phyloP scores from a whole-genome alignment of 2,797 vertebrate genomes.

The Enteromius trimaculatus region DNA sequence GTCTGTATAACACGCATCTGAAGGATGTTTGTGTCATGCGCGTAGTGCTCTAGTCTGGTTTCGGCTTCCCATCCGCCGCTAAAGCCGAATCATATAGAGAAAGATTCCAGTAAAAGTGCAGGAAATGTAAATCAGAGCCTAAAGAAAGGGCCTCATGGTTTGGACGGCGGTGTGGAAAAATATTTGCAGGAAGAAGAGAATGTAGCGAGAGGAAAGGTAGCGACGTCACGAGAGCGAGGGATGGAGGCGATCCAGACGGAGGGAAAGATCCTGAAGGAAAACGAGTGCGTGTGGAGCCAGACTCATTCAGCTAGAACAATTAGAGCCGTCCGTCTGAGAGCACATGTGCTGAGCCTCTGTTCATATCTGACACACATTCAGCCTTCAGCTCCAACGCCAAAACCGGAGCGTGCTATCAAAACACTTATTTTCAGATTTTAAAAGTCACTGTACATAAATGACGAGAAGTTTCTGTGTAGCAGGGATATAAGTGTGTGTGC shows the following conservation, averaged over 20 bases:
- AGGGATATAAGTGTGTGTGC: not conserved
- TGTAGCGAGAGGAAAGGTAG: slow-evolving; percentile 66
- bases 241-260: slow-evolving; percentile 14
- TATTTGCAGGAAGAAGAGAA: slow-evolving; percentile 73
- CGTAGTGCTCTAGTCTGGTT: not conserved
- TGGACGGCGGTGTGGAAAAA: slow-evolving; percentile 77
- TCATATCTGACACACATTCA: not conserved
- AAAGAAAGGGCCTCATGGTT: slow-evolving; percentile 76
- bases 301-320: not conserved
- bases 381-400: not conserved
- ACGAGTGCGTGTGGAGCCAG: slow-evolving; percentile 29
- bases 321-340: slow-evolving; percentile 49
- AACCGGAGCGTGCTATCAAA: not conserved
- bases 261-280: slow-evolving; percentile 21
- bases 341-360: slow-evolving; percentile 14
- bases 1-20: not conserved
- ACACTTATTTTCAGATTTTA: not conserved
- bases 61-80: not conserved
- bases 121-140: slow-evolving; percentile 59
- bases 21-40: not conserved
- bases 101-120: slow-evolving; percentile 56
- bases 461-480: not conserved
- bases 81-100: slow-evolving; percentile 32
- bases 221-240: slow-evolving; percentile 56
- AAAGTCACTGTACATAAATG: not conserved